These are phyloP conservation scores for Tautogolabrus adspersus DNA, from an alignment of 2,113 vertebrate genomes.

Conservation along the genomic window DNA sequence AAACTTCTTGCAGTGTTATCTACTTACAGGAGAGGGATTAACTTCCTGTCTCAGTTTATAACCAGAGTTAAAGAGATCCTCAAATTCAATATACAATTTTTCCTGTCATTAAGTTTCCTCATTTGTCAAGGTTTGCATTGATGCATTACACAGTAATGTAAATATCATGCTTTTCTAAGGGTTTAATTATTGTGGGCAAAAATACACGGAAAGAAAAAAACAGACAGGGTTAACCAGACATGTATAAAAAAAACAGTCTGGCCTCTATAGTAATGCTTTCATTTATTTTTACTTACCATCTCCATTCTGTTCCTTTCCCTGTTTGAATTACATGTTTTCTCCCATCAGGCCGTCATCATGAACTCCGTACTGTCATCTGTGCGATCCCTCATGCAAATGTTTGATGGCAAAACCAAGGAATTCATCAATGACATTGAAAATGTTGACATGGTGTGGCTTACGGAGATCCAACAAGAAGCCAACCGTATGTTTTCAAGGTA, in stretches of 20 bases:
- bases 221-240: no score
- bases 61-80: no score
- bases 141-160: no score
- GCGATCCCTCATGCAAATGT: constrained; percentile 79
- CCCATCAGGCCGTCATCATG: constrained; percentile 69
- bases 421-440: constrained; percentile 84
- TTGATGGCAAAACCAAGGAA: constrained; percentile 82
- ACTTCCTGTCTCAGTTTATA: no score
- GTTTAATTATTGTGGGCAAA: no score
- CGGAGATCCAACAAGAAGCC: constrained; percentile 92
- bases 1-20: no score
- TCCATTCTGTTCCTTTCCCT: neutral
- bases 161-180: no score
- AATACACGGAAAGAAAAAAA: no score
- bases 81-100: no score
- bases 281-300: neutral
- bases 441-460: constrained; percentile 90
- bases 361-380: constrained; percentile 69
- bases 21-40: no score
- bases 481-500: constrained; percentile 90
- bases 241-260: neutral
- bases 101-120: no score
- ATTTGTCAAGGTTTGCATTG: no score
- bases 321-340: neutral
- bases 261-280: neutral